Evolutionary conservation across 2,797 vertebrate genomes (phyloP), one percentile per base, ranked within the genome.

Genomic region (Menidia menidia): DNA sequence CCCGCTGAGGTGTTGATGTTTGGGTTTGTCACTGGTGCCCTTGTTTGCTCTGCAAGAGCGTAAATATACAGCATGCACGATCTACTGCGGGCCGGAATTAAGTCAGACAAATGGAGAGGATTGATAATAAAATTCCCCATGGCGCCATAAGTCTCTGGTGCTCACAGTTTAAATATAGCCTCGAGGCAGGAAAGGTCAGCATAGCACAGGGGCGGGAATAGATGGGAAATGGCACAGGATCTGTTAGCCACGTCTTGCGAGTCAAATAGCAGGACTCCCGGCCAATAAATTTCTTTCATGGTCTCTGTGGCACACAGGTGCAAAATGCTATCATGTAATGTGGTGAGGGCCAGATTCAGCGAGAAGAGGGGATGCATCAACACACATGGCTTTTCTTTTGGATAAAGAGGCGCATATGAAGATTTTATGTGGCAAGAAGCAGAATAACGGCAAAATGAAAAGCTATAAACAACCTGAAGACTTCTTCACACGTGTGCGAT

Each of bases 131-230:
- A 91, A 89, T 86, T 85, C 90, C 76, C 81, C 76, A 19, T 74
- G 80, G 78, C 53, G 30, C 85, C 73, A 81, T 84, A 87, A 88
- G 82, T 90, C 89, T 88, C 82, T 56, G 64, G 77, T 70, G 82
- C 85, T 82, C 77, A 39, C 70, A 58, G 86, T 89, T 92, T 90
- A 92, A 93, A 93, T 91, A 92, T 89, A 93, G 90, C 86, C 87
- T 3, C 4, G 32, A 91, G 87, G 84, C 75, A 86, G 79, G 73
- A 93, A 92, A 92, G 91, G 90, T 90, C 89, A 90, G 80, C 75
- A 77, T 87, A 87, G 69, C 77, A 80, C 62, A 9, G 68, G 73
- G 82, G 78, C 67, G 0, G 2, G 74, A 85, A 74, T 78, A 88
- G 83, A 88, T 51, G 73, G 83, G 80, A 85, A 84, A 88, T 81